Evolutionary conservation across 30 jellyfish, hydroid and myxozoan species (phyloP), one percentile per base, ranked within the genome.

Genomic region (Hydractinia symbiolongicarpus): DNA sequence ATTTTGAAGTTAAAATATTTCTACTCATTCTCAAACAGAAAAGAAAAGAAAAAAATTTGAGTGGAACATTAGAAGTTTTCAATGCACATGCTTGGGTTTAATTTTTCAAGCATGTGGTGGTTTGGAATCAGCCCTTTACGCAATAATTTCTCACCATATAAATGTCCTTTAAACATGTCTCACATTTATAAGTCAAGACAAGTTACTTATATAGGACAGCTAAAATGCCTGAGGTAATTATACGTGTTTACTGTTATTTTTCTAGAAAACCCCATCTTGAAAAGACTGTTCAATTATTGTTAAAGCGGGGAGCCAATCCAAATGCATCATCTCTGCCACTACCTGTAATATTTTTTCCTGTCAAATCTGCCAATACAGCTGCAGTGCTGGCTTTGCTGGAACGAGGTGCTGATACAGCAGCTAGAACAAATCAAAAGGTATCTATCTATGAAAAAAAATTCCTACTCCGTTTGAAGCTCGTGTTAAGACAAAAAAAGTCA

Each of bases 331-430:
- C 90, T 10, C 61, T 93, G 75, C 96, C 98, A 30, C 76, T 93
- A 94, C 94, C 98, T 44, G 94, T 94, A 7, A 44, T 93, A 44
- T 93, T 93, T 76, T 93, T 86, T 77, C 95, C 98, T 44, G 98
- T 93, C 53, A 93, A 93, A 64, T 77, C 95, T 5, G 98, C 96
- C 9, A 94, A 91, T 56, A 76, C 78, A 49, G 54, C 19, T 7
- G 96, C 98, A n/a, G 93, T 88, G 21, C 83, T 56, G 54, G 85
- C 92, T 8, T 77, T 91, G 64, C 89, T 91, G 5, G 70, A 86
- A 7, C 83, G 78, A 64, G 88, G 88, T 9, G 98, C 96, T 4
- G 90, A 82, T 66, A 80, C 98, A 13, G 58, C 91, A 14, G 85
- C 83, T 19, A 73, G 87, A 72, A 74, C 86, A 20, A 71, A 71